phyloP scores from a whole-genome alignment of 2,113 vertebrate species.

The Pelecanoides urinatrix region DNA sequence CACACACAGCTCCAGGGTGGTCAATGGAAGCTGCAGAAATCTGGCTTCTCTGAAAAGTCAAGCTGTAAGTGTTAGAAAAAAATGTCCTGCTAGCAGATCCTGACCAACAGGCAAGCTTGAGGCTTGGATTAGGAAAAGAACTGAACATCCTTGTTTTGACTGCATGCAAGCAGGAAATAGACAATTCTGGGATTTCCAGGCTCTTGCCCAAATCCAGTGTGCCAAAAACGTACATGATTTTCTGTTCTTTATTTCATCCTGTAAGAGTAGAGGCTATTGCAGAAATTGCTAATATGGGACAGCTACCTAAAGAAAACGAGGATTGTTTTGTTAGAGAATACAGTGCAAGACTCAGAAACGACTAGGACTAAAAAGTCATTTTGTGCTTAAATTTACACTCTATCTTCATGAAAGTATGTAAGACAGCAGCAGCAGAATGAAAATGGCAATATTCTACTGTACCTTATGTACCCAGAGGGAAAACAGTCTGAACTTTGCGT shows the following conservation, averaged over 20 bases:
- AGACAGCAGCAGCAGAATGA: slow-evolving; percentile 32
- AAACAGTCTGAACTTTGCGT: not conserved
- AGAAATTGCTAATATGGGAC: slow-evolving; percentile 11
- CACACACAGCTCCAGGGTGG: not conserved
- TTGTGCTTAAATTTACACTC: slow-evolving; percentile 54
- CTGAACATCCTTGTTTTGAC: not conserved
- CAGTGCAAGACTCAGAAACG: slow-evolving; percentile 41
- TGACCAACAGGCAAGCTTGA: not conserved
- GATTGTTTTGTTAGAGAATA: slow-evolving; percentile 41
- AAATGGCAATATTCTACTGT: slow-evolving; percentile 6
- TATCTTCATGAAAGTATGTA: slow-evolving; percentile 14
- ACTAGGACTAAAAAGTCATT: slow-evolving; percentile 29
- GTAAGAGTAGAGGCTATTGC: not conserved
- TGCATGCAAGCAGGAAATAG: slow-evolving; percentile 29
- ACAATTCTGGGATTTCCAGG: slow-evolving; percentile 9
- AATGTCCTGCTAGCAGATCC: not conserved
- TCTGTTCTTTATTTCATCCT: not conserved
- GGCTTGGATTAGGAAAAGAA: not conserved
- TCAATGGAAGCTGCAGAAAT: not conserved
- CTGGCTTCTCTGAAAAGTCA: not conserved
- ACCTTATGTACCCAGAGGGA: not conserved
- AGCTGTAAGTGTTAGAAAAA: not conserved
- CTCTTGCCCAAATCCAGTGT: slow-evolving; percentile 14
- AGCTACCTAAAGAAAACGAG: slow-evolving; percentile 12
- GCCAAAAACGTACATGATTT: not conserved